phyloP scores from a whole-genome alignment of 2,888 invertebrate genomes.

The Cinara cedri region DNA sequence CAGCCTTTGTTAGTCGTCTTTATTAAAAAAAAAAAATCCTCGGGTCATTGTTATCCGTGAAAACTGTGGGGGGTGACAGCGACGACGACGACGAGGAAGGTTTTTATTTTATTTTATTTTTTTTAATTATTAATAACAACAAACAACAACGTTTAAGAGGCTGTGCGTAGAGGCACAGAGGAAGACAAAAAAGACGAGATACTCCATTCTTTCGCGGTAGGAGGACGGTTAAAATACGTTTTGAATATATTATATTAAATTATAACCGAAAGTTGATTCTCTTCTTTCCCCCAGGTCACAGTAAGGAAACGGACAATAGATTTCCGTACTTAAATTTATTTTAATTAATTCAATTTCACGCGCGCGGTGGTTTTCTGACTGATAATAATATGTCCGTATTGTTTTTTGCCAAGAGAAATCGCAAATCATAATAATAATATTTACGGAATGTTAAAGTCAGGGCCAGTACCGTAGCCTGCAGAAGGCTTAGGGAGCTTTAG shows the following conservation, averaged over 20 bases:
- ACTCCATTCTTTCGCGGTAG: background rate
- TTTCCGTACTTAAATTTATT: background rate
- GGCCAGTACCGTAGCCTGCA: too few relatives aligned
- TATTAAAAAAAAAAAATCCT: slow-evolving; percentile 48
- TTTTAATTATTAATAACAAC: slow-evolving; percentile 51
- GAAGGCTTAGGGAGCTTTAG: too few relatives aligned
- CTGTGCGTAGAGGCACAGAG: background rate
- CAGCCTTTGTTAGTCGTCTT: slow-evolving; percentile 54
- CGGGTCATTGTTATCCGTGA: slow-evolving; percentile 43
- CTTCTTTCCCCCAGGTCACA: background rate
- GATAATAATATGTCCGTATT: background rate
- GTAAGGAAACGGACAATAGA: slow-evolving; percentile 29
- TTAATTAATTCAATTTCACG: slow-evolving; percentile 11
- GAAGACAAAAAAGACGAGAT: slow-evolving; percentile 23
- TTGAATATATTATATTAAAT: slow-evolving; percentile 20
- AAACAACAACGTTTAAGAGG: slow-evolving; percentile 45
- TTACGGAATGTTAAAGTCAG: background rate
- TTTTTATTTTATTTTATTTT: slow-evolving; percentile 10
- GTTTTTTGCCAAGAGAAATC: background rate
- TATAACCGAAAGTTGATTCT: background rate
- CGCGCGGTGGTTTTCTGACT: too few relatives aligned
- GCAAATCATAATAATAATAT: background rate
- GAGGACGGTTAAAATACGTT: slow-evolving; percentile 34
- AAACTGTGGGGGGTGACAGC: slow-evolving; percentile 15
- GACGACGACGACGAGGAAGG: background rate